Evolutionary conservation across 2,113 vertebrate species (phyloP).

Genomic region (Calidris pygmaea): DNA sequence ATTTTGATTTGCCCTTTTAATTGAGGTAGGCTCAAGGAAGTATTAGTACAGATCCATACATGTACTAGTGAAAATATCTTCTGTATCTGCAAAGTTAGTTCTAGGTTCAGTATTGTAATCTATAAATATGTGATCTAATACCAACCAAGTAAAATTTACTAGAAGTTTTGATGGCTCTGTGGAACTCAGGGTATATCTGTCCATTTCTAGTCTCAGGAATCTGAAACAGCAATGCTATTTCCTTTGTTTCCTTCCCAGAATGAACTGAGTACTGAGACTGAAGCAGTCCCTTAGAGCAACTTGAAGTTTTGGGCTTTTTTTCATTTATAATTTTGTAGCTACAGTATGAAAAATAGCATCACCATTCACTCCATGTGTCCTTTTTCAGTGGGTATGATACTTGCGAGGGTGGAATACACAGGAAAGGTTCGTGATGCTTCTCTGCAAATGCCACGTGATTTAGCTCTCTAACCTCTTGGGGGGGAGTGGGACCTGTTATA

Average conservation of each 20-base stretch:
- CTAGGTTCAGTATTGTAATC: not conserved
- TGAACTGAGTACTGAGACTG: not conserved
- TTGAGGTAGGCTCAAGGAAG: not conserved
- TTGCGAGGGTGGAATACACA: not conserved
- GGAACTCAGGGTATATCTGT: not conserved
- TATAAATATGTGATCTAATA: not conserved
- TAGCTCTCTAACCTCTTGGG: not conserved
- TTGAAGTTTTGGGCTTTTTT: not conserved
- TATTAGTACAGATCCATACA: not conserved
- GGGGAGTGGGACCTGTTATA: not conserved
- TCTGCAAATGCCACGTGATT: not conserved
- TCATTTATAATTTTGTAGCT: not conserved
- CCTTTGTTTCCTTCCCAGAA: not conserved
- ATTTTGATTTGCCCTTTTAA: not conserved
- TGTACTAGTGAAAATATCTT: not conserved
- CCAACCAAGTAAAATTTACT: not conserved
- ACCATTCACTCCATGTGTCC: not conserved
- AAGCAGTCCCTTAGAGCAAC: not conserved
- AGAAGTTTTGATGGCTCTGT: not conserved
- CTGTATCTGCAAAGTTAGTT: not conserved
- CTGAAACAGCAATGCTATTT: not conserved
- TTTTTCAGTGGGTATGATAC: not conserved
- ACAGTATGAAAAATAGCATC: not conserved
- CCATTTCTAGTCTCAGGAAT: not conserved
- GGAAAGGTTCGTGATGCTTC: not conserved